A percentile compares a stretch with the other conserved stretches of the same genome.
These are phyloP conservation scores for Baronia brevicornis DNA, from an alignment of 2,888 invertebrate genomes.

Conservation along the genomic window DNA sequence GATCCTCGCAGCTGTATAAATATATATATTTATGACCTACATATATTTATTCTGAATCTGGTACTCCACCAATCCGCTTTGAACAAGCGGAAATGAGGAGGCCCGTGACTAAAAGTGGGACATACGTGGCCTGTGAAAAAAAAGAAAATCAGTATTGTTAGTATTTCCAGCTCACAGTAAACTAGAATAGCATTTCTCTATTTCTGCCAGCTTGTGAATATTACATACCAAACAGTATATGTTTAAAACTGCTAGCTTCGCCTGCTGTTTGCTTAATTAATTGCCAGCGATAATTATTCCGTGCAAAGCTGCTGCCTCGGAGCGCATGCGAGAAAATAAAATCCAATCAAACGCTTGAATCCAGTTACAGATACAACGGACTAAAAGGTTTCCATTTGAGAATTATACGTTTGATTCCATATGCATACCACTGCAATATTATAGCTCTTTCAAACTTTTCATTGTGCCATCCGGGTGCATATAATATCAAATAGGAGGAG, in stretches of 20 bases:
- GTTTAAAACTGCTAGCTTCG: conserved; percentile 8
- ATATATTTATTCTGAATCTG: no score
- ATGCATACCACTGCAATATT: conserved; percentile 11
- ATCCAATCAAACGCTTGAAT: conserved; percentile 12
- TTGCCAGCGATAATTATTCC: conserved; percentile 12
- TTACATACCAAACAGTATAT: conserved; percentile 6
- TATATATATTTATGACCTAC: no score
- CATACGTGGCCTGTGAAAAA: no score
- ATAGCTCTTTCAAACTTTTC: conserved; percentile 27
- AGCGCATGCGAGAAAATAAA: conserved; percentile 12
- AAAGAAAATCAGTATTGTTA: conserved; percentile 4
- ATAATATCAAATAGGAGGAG: conserved; percentile 30
- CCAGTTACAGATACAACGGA: conserved; percentile 8
- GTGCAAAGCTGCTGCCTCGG: conserved; percentile 8
- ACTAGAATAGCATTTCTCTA: conserved; percentile 6
- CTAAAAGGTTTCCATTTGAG: conserved; percentile 12
- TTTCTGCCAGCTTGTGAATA: conserved; percentile 4
- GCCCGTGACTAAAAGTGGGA: no score
- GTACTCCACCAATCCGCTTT: no score
- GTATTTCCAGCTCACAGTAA: conserved; percentile 8
- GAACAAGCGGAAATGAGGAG: no score
- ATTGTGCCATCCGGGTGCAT: conserved; percentile 40
- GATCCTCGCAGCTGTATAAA: no score
- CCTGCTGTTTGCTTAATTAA: conserved; percentile 13
- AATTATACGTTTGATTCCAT: conserved; percentile 12